Base-by-base conservation (phyloP, 2,113 vertebrate genomes). In the Cyphotilapia sp. region DNA sequence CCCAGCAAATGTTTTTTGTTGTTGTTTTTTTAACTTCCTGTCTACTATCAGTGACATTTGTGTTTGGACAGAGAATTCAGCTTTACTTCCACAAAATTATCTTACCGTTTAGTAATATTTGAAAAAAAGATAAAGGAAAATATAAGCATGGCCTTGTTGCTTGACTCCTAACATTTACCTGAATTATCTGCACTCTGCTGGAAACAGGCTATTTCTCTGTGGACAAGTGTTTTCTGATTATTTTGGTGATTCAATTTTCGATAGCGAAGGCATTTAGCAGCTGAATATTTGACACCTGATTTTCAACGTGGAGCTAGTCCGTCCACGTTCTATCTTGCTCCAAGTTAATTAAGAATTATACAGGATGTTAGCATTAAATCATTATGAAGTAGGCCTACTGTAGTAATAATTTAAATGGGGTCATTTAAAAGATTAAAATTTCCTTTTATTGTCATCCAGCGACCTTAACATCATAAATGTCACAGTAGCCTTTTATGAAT, bases 261-360 rank as follows among this genome's bases (percentile, higher is more conserved):
- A 88, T 81, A 81, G 45, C 84, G n/a, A 54, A 83, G 84, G 78
- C n/a, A 57, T 80, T 86, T 63, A 88, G 57, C 42, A 33, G 29
- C 42, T 57, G 66, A 84, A 61, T 78, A 87, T 53, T 8, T 7
- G 59, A 78, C 80, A 56, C 24, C 38, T 61, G 85, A 80, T 88
- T 91, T 87, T 91, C 51, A 92, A 95, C 87, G 83, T 91, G 90
- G 53, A 53, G 85, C 82, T 56, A 90, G 91, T 92, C 93, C 85
- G 8, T 80, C 42, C 84, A 57, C 61, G 59, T 80, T 88, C 82
- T 35, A 49, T 88, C 71, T 89, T 89, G 82, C 88, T 93, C 86
- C 85, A 90, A 94, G 91, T 93, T 96, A 96, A 96, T 97, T 96
- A 94, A 94, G 94, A 96, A 95, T 95, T 84, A 94, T 94, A 89